These are phyloP conservation scores for Hesperophylax magnus DNA, from an alignment of 1,140 invertebrate species.

Conservation along the genomic window DNA sequence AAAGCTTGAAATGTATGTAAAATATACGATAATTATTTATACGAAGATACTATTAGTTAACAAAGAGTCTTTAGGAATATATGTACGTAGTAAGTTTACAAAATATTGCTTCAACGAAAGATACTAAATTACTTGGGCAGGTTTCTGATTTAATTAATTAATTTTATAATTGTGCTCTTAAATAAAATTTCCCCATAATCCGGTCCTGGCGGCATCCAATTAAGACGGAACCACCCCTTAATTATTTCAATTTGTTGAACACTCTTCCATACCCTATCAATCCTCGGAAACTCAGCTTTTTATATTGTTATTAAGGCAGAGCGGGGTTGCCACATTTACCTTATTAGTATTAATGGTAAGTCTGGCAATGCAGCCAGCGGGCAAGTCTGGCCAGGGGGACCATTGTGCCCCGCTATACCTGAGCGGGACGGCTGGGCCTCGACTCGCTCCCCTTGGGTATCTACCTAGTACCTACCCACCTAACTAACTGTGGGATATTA, in stretches of 20 bases:
- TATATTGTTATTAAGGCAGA: constrained; percentile 1
- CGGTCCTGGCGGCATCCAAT: constrained; percentile 6
- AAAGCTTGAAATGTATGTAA: no score
- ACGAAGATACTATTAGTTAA: no score
- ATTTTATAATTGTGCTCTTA: no score
- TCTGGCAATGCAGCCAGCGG: constrained; percentile 29
- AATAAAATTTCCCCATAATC: background rate
- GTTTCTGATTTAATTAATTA: no score
- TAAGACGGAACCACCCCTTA: constrained; percentile 28
- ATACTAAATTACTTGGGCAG: no score
- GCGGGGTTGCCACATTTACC: constrained; percentile 22
- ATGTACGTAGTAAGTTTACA: no score
- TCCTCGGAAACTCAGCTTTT: constrained; percentile 5
- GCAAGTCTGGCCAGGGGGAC: background rate
- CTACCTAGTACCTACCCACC: background rate
- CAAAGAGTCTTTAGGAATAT: no score
- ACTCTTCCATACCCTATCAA: constrained; percentile 7
- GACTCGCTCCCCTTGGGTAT: background rate
- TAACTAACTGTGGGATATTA: no score
- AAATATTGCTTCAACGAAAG: no score
- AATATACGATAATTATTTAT: no score
- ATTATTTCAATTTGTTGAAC: constrained; percentile 35
- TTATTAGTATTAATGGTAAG: constrained; percentile 15
- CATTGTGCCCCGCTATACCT: constrained; percentile 30
- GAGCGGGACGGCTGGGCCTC: background rate